A percentile compares a stretch with the other conserved stretches of the same genome.
phyloP scores from a whole-genome alignment of 2,888 invertebrate genomes.

The Philonicus albiceps region DNA sequence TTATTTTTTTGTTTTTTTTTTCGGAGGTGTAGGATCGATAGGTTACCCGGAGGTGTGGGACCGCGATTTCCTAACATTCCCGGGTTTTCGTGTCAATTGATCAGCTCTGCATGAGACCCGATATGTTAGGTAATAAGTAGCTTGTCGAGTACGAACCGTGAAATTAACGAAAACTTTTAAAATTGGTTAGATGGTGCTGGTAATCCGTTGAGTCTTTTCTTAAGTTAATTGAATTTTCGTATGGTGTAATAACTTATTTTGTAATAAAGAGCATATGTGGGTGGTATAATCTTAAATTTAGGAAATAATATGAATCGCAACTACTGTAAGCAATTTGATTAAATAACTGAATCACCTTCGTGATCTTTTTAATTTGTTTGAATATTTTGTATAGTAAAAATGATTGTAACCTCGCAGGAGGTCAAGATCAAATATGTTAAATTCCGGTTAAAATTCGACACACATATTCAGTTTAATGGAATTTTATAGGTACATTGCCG shows the following conservation, averaged over 20 bases:
- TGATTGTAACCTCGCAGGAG: background rate
- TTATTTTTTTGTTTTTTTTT: too few relatives aligned
- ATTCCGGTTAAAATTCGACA: background rate
- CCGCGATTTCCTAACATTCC: conserved; percentile 4
- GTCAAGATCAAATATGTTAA: background rate
- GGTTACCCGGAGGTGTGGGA: background rate
- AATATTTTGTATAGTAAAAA: background rate
- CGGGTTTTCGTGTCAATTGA: conserved; percentile 30
- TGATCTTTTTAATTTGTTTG: background rate
- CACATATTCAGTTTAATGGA: too few relatives aligned
- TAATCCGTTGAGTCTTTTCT: background rate
- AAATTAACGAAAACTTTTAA: conserved; percentile 2
- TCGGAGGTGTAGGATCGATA: background rate
- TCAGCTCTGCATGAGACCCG: conserved; percentile 21
- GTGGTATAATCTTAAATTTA: background rate
- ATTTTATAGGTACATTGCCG: too few relatives aligned
- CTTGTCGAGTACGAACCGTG: conserved; percentile 14
- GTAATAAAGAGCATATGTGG: background rate
- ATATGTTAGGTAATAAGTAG: conserved; percentile 11
- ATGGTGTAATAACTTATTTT: background rate
- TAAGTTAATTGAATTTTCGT: conserved; percentile 18
- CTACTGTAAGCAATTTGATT: background rate
- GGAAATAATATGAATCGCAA: background rate
- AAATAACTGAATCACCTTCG: background rate
- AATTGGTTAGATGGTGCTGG: background rate